Percentiles rank a stretch among this genome's conserved stretches.
phyloP scores from a whole-genome alignment of 2,888 invertebrate genomes.

The Synanthedon andrenaeformis region DNA sequence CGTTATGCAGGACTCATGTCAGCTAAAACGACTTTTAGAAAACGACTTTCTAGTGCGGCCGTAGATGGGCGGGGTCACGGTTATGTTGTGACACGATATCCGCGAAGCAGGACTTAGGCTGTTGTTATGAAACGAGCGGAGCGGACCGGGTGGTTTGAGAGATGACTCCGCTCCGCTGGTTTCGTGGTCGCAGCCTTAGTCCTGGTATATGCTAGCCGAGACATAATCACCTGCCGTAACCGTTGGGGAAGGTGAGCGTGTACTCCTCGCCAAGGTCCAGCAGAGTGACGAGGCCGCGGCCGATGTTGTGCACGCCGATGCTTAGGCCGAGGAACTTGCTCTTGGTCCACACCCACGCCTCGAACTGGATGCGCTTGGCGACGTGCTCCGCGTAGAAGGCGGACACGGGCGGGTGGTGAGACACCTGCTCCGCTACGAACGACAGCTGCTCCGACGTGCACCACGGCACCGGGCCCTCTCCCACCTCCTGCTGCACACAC shows the following conservation, averaged over 20 bases:
- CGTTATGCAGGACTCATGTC: too few relatives aligned
- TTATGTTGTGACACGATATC: too few relatives aligned
- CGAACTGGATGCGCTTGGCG: conserved; percentile 91
- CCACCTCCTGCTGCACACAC: conserved; percentile 51
- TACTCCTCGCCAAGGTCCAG: conserved; percentile 94
- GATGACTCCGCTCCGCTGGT: too few relatives aligned
- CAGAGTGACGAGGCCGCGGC: conserved; percentile 91
- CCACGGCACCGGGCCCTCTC: conserved; percentile 93
- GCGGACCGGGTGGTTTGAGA: too few relatives aligned
- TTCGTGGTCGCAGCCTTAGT: too few relatives aligned
- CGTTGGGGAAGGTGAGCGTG: conserved; percentile 96
- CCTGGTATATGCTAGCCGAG: too few relatives aligned
- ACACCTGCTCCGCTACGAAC: conserved; percentile 98
- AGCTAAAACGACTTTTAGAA: too few relatives aligned
- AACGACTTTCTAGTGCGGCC: too few relatives aligned
- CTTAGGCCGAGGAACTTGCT: conserved; percentile 98
- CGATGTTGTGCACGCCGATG: conserved; percentile 97
- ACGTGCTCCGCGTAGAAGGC: conserved; percentile 99
- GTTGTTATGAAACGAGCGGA: too few relatives aligned
- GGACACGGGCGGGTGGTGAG: conserved; percentile 99
- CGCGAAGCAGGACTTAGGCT: too few relatives aligned
- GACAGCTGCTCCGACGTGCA: conserved; percentile 87
- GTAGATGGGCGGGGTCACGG: too few relatives aligned
- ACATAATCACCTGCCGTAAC: conserved; percentile 84
- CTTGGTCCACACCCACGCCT: conserved; percentile 98